Evolutionary conservation across 2,797 vertebrate species (phyloP).

Genomic region (Spinibarbus caldwelli): DNA sequence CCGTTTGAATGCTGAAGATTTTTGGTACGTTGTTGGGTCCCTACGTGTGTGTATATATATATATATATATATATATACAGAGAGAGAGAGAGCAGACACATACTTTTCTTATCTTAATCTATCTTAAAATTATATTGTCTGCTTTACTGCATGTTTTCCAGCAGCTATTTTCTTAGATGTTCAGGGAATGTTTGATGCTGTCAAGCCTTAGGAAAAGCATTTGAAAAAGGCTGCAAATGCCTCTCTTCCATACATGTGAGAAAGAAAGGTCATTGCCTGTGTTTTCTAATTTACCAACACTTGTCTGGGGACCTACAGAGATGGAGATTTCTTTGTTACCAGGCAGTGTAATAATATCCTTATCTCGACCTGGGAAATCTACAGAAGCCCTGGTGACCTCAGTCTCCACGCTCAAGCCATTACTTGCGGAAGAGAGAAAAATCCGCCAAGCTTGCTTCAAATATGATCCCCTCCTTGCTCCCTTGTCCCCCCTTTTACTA

Average conservation of each 20-base stretch:
- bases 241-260: constrained; percentile 27
- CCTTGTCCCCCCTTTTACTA: constrained; percentile 61
- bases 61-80: too few relatives aligned
- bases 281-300: constrained; percentile 82
- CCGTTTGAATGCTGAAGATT: too few relatives aligned
- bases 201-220: constrained; percentile 18
- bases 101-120: constrained; percentile 1
- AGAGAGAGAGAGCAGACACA: not conserved
- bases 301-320: constrained; percentile 74
- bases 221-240: constrained; percentile 30
- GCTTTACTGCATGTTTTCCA: constrained; percentile 54
- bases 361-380: constrained; percentile 84
- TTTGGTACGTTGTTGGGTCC: not conserved
- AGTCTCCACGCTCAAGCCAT: constrained; percentile 77
- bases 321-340: constrained; percentile 82
- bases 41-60: too few relatives aligned
- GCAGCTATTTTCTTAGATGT: constrained; percentile 24
- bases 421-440: constrained; percentile 76
- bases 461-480: constrained; percentile 65
- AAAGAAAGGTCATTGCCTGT: constrained; percentile 78
- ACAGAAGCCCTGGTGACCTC: constrained; percentile 72
- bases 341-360: constrained; percentile 81
- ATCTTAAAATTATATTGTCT: constrained; percentile 64
- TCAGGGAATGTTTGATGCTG: constrained; percentile 41
- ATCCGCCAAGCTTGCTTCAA: constrained; percentile 79